Conservation (phyloP, 2,888 invertebrate species). For the Melitaea athalia region DNA sequence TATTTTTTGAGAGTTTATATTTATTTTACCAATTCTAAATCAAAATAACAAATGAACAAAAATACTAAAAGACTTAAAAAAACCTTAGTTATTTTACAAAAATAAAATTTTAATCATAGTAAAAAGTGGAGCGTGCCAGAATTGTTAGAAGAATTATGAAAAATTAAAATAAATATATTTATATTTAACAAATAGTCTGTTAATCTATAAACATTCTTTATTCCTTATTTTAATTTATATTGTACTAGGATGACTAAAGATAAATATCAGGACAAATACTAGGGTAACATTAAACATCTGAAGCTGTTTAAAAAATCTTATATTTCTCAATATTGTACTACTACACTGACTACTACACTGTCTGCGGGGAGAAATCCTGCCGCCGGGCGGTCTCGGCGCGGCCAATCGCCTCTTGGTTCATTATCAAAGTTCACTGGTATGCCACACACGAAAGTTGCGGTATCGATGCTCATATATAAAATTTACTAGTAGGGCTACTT, state of each 20-base stretch:
- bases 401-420: conserved; percentile 74
- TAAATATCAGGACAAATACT: conserved; percentile 36
- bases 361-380: conserved; percentile 44
- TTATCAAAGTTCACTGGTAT: conserved; percentile 82
- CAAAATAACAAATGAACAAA: too few relatives aligned
- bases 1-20: too few relatives aligned
- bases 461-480: conserved; percentile 42
- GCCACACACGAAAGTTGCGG: conserved; percentile 54
- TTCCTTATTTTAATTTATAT: neutral
- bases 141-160: too few relatives aligned
- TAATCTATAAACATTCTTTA: too few relatives aligned
- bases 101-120: too few relatives aligned
- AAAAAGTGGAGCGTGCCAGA: too few relatives aligned
- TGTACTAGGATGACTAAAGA: conserved; percentile 29
- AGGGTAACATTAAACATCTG: conserved; percentile 39
- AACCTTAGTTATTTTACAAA: too few relatives aligned
- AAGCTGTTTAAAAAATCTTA: conserved; percentile 32
- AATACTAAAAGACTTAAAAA: too few relatives aligned
- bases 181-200: too few relatives aligned
- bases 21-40: too few relatives aligned
- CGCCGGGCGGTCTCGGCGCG: conserved; percentile 52
- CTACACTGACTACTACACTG: conserved; percentile 51
- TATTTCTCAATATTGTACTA: conserved; percentile 35
- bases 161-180: too few relatives aligned
- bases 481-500: conserved; percentile 37